phyloP scores from a whole-genome alignment of 2,888 invertebrate species.

The Lagria hirta region DNA sequence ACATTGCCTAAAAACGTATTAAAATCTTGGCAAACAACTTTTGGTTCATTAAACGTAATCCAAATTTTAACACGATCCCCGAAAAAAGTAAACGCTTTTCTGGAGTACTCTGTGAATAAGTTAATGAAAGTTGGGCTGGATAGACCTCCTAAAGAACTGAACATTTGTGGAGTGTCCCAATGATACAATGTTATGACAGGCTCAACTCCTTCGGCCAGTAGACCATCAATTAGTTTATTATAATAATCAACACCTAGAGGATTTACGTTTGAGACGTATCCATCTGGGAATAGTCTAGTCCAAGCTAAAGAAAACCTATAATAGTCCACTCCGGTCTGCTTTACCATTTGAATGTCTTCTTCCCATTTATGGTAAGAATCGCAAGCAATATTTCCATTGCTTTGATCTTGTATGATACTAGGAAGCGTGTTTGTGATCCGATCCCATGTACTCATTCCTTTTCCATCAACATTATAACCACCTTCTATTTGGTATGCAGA shows the following conservation, averaged over 20 bases:
- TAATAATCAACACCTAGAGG: slow-evolving; percentile 69
- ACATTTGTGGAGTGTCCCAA: slow-evolving; percentile 41
- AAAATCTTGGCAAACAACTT: slow-evolving; percentile 13
- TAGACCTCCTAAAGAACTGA: slow-evolving; percentile 46
- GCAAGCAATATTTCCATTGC: slow-evolving; percentile 30
- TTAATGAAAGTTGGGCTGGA: slow-evolving; percentile 2
- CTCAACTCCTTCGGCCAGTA: slow-evolving; percentile 57
- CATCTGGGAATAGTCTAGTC: slow-evolving; percentile 58
- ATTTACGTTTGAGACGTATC: slow-evolving; percentile 62
- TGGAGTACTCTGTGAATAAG: slow-evolving; percentile 13
- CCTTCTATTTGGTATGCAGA: slow-evolving; percentile 33
- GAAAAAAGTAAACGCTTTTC: slow-evolving; percentile 57
- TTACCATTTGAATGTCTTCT: slow-evolving; percentile 28
- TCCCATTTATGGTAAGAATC: slow-evolving; percentile 31
- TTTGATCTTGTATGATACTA: slow-evolving; percentile 7
- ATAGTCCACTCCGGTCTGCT: slow-evolving; percentile 26
- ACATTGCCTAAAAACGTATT: slow-evolving; percentile 1
- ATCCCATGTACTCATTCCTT: slow-evolving; percentile 26
- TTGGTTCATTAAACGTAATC: slow-evolving; percentile 35
- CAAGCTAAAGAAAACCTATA: slow-evolving; percentile 53
- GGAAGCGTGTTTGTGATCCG: slow-evolving; percentile 16
- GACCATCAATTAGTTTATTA: slow-evolving; percentile 60
- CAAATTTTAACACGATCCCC: slow-evolving; percentile 63
- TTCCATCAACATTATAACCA: slow-evolving; percentile 27
- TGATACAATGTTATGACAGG: slow-evolving; percentile 58